phyloP scores from a whole-genome alignment of 2,113 vertebrate species.

The Cyrtonyx montezumae region DNA sequence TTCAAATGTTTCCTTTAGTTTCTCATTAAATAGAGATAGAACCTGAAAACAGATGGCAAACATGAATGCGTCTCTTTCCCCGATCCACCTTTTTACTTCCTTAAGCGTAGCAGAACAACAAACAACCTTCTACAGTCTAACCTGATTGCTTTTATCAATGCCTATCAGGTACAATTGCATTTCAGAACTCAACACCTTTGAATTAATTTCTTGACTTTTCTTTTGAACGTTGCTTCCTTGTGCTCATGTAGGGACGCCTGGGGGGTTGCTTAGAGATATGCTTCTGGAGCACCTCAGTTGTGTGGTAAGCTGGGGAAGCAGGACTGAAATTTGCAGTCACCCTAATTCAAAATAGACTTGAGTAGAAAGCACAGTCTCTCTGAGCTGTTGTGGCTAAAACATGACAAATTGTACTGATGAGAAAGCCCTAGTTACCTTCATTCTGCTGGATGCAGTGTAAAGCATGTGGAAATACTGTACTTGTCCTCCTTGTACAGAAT shows the following conservation, averaged over 20 bases:
- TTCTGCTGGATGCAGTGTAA: conserved; percentile 40
- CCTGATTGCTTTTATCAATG: conserved; percentile 70
- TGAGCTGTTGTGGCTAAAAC: background rate
- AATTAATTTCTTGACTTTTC: conserved; percentile 72
- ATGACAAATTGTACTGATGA: conserved; percentile 32
- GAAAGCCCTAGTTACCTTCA: background rate
- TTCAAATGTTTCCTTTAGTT: background rate
- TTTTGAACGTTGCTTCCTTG: conserved; percentile 43
- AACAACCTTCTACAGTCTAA: conserved; percentile 33
- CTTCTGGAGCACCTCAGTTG: conserved; percentile 50
- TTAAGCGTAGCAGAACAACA: conserved; percentile 37
- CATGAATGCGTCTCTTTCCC: background rate
- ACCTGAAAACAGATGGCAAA: background rate
- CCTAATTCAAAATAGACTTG: conserved; percentile 54
- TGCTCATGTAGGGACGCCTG: conserved; percentile 23
- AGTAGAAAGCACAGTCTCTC: conserved; percentile 37
- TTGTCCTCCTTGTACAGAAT: background rate
- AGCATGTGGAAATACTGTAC: conserved; percentile 20
- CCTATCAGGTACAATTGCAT: conserved; percentile 46
- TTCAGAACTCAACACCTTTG: conserved; percentile 69
- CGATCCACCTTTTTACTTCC: background rate
- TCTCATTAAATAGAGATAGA: background rate
- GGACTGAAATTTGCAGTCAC: conserved; percentile 51
- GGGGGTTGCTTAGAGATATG: conserved; percentile 30
- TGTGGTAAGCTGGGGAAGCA: conserved; percentile 54